These are phyloP conservation scores for Hypomecis atomaria DNA, from an alignment of 2,888 invertebrate species.

Conservation along the genomic window DNA sequence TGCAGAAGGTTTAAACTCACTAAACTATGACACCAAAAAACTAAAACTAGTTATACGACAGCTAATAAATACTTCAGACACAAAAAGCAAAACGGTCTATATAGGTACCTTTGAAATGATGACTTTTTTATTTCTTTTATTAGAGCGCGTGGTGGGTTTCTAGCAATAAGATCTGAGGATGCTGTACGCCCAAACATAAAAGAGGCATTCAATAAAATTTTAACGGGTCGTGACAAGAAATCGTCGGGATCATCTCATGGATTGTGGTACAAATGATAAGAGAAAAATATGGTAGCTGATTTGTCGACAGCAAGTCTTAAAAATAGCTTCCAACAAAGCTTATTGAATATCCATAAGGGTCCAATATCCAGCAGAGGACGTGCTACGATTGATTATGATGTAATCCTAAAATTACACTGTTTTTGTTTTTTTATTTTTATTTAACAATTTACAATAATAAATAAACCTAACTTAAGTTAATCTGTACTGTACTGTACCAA, in stretches of 20 bases:
- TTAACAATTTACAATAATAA: too few relatives aligned
- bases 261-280: slow-evolving; percentile 5
- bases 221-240: slow-evolving; percentile 66
- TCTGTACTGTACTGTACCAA: too few relatives aligned
- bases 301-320: too few relatives aligned
- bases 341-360: too few relatives aligned
- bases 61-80: not conserved
- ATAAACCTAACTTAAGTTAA: too few relatives aligned
- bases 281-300: not conserved
- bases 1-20: slow-evolving; percentile 41
- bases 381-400: too few relatives aligned
- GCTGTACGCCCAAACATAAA: slow-evolving; percentile 72
- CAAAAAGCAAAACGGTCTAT: too few relatives aligned
- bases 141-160: slow-evolving; percentile 5
- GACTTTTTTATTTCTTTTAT: not conserved
- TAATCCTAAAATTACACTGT: too few relatives aligned
- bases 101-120: not conserved
- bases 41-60: not conserved
- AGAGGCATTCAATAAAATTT: slow-evolving; percentile 75
- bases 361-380: too few relatives aligned
- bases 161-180: slow-evolving; percentile 57
- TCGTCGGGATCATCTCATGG: slow-evolving; percentile 54
- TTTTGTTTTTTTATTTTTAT: too few relatives aligned
- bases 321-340: too few relatives aligned
- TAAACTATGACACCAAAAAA: not conserved